Evolutionary conservation across 2,888 invertebrate species (phyloP).

Genomic region (Merodon equestris): DNA sequence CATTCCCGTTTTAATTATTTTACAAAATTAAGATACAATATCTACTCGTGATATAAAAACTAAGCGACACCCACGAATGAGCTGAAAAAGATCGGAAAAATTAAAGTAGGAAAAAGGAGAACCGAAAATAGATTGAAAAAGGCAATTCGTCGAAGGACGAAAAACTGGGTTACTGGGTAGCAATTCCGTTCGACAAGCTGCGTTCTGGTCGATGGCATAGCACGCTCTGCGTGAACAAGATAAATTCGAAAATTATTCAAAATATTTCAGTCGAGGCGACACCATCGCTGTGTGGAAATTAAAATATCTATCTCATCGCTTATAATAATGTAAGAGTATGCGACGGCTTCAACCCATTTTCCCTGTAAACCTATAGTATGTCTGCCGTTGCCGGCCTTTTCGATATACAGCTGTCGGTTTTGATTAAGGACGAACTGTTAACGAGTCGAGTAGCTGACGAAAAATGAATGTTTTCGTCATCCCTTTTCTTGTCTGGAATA

Average conservation of each 20-base stretch:
- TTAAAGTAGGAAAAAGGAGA: background rate
- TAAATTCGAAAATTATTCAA: constrained; percentile 67
- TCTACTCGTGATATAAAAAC: constrained; percentile 16
- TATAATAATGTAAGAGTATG: no score
- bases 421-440: constrained; percentile 60
- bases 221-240: constrained; percentile 33
- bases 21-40: constrained; percentile 49
- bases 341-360: background rate
- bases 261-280: constrained; percentile 34
- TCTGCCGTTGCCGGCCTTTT: background rate
- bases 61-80: background rate
- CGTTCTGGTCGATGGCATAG: background rate
- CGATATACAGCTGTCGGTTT: constrained; percentile 52
- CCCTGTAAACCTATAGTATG: background rate
- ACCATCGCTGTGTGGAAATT: constrained; percentile 43
- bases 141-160: constrained; percentile 24
- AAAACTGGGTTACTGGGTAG: constrained; percentile 36
- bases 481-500: constrained; percentile 49
- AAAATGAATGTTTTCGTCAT: constrained; percentile 59
- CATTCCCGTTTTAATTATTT: constrained; percentile 52
- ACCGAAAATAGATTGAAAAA: constrained; percentile 31
- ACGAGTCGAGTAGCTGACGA: constrained; percentile 46
- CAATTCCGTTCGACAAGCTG: constrained; percentile 12
- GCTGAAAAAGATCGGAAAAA: no score
- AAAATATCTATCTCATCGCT: constrained; percentile 41